Percentiles rank a stretch among this genome's conserved stretches.
Evolutionary conservation across 2,797 vertebrate genomes (phyloP).

Genomic region (Ficedula albicollis): DNA sequence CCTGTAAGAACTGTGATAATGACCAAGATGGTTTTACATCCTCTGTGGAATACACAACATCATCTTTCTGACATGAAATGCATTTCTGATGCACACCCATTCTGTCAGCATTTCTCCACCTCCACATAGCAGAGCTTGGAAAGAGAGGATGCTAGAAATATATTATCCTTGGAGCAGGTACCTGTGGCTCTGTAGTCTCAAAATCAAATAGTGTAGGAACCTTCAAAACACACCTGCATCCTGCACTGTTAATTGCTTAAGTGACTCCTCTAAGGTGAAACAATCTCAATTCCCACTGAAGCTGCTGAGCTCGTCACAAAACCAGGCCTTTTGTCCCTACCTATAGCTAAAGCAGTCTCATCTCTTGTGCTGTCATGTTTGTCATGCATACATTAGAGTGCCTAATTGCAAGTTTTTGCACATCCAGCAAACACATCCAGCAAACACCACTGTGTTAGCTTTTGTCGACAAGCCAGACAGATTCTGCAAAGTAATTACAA

Average conservation of each 20-base stretch:
- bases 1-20: neutral
- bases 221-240: neutral
- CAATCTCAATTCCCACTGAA: neutral
- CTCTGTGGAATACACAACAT: neutral
- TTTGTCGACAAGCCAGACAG: neutral
- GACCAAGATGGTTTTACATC: neutral
- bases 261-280: neutral
- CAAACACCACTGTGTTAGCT: neutral
- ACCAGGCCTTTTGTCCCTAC: neutral
- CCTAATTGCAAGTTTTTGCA: neutral
- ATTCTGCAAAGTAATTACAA: conserved; percentile 8
- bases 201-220: neutral
- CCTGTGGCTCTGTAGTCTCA: neutral
- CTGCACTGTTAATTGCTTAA: neutral
- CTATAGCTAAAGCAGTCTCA: neutral
- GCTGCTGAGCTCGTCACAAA: neutral
- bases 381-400: neutral
- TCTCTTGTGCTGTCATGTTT: neutral
- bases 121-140: neutral
- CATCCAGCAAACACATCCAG: neutral
- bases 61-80: neutral
- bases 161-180: neutral
- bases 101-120: neutral
- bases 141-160: neutral
- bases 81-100: neutral